Base-by-base conservation (phyloP, 53 echinoderm and acorn worm genomes). In the Zoroaster sp. region DNA sequence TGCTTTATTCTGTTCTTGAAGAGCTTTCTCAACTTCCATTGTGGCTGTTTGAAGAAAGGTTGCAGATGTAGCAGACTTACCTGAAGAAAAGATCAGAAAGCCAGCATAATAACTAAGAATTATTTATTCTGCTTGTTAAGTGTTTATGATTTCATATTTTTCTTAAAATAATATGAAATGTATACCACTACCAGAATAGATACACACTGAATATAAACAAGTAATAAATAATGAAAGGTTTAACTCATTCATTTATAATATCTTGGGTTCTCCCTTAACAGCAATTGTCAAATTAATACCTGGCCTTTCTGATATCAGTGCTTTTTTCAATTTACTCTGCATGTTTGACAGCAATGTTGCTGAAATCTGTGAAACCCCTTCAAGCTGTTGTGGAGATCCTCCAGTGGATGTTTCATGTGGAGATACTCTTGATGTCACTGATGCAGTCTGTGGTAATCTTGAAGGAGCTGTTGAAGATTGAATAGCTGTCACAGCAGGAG, bases 11-110 rank as follows among this genome's bases (percentile, higher is more conserved):
- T 83, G 83, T 47, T 85, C 91, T 76, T 91, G 91, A 21, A 91
- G 78, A 40, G 87, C 87, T 66, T 91, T 91, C 42, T 91, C 87
- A 7, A 87, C 87, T 69, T 91, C 91, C 79, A 74, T 71, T 28
- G 87, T 91, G 20, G 91, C 78, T 20, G 87, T 87, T 53, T 87
- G 91, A 2, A 91, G 71, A 41, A 87, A 87, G 49, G 85, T 34
- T 1, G 80, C 13, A 53, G 89, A n/a, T 2, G 70, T 17, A 23
- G 40, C 63, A 66, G 78, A 51, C 46, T 75, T 74, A 17, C 33
- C 88, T 88, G 49, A 66, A 20, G 45, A 47, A 51, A 52, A 6
- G 35, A 20, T 34, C 33, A 13, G 4, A 68, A 68, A 68, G 18
- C 32, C 23, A 31, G 18, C 18, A 68, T 10, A 68, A 9, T n/a